Evolutionary conservation across 2,113 vertebrate species (phyloP).

Genomic region (Cottus gobio): DNA sequence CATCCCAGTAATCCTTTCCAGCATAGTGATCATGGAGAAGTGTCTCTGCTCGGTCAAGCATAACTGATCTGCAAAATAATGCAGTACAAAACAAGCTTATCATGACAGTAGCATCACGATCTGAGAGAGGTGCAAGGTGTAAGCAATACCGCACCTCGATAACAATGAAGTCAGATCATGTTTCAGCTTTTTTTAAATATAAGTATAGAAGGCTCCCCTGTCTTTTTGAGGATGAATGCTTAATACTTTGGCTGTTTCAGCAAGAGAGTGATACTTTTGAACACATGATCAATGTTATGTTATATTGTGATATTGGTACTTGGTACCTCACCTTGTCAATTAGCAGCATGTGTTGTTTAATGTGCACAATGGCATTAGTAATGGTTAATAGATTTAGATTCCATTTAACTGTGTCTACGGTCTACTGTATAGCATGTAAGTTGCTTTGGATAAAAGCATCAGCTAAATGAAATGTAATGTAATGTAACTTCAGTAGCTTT

Average conservation of each 20-base stretch:
- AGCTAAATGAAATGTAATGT: too few species aligned
- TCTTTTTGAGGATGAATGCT: neutral
- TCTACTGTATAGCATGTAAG: too few species aligned
- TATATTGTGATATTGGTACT: neutral
- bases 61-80: slow-evolving; percentile 78
- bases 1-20: slow-evolving; percentile 97
- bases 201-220: neutral
- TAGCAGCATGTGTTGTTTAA: neutral
- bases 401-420: too few species aligned
- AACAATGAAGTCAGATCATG: slow-evolving; percentile 14
- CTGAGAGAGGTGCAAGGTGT: neutral
- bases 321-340: neutral
- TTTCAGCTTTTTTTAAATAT: neutral
- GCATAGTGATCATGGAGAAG: slow-evolving; percentile 97
- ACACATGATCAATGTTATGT: neutral
- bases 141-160: neutral
- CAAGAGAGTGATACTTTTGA: neutral
- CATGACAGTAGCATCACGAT: neutral
- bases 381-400: neutral
- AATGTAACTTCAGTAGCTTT: neutral
- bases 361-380: neutral
- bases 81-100: neutral
- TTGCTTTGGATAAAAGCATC: too few species aligned
- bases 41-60: slow-evolving; percentile 97
- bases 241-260: neutral